phyloP scores from a whole-genome alignment of 2,113 vertebrate genomes.

The Synodontis membranacea region DNA sequence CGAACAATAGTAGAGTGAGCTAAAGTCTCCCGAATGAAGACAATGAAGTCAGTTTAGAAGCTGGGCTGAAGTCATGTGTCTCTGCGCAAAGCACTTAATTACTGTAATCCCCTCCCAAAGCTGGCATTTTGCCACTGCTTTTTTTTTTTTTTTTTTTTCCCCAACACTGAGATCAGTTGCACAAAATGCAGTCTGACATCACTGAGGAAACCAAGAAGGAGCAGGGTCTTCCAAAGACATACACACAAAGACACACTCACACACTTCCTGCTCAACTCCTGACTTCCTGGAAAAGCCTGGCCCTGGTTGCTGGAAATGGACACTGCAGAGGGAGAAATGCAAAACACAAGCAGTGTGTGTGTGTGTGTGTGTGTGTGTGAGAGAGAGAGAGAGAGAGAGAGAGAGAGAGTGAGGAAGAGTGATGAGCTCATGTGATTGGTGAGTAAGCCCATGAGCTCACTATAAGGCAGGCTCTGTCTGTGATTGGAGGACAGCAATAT shows the following conservation, averaged over 20 bases:
- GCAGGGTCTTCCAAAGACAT: not conserved
- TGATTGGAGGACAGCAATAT: constrained; percentile 49
- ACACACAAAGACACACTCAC: constrained; percentile 8
- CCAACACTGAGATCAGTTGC: constrained; percentile 47
- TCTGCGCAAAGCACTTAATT: constrained; percentile 22
- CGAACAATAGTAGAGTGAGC: constrained; percentile 17
- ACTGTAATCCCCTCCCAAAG: constrained; percentile 25
- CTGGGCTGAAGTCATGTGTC: constrained; percentile 35
- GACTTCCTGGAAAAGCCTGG: constrained; percentile 47
- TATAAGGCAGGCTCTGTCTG: constrained; percentile 11
- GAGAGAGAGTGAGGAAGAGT: constrained; percentile 9
- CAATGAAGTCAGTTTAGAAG: constrained; percentile 44
- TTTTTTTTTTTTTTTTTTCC: too few species aligned
- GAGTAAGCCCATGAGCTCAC: constrained; percentile 54
- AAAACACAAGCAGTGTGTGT: constrained; percentile 32
- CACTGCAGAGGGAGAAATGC: constrained; percentile 24
- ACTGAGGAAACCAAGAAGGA: constrained; percentile 28
- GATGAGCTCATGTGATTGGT: constrained; percentile 56
- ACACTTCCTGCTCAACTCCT: constrained; percentile 27
- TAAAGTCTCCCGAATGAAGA: constrained; percentile 22
- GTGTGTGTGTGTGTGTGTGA: constrained; percentile 5
- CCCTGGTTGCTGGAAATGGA: constrained; percentile 51
- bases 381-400: constrained; percentile 23
- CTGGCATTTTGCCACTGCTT: constrained; percentile 12
- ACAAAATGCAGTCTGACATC: constrained; percentile 47